Base-by-base conservation (phyloP, 2,888 invertebrate species). In the Trissonchulus latispiculum region DNA sequence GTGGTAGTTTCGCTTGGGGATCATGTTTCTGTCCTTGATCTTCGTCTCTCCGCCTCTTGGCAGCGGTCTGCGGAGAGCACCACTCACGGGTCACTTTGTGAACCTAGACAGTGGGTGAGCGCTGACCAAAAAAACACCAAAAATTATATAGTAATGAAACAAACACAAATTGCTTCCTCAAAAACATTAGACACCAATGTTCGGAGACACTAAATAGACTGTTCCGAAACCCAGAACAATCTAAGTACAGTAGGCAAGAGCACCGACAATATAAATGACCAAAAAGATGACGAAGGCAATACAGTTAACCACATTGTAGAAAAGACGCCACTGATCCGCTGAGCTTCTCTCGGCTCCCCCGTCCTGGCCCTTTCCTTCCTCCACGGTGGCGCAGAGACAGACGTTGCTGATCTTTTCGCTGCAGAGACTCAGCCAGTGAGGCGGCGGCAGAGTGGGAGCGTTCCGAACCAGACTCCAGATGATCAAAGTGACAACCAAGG, bases 231-330 rank as follows among this genome's bases (percentile, higher is more conserved):
- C n/a, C n/a, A n/a, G n/a, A n/a, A n/a, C n/a, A n/a, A n/a, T n/a
- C n/a, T n/a, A 48, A 23, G 48, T 48, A 23, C 69, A 68, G 36
- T 68, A 68, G 28, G 36, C 28, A n/a, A 68, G 36, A 8, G 36
- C 28, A 36, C 69, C 69, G 35, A 68, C 35, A 33, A 68, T 36
- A 36, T 68, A 68, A 15, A 68, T 36, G 36, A 3, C n/a, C 36
- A 68, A 15, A 68, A 68, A 68, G 15, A 68, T 68, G n/a, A n/a
- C 33, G 36, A 68, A 68, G n/a, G 69, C 3, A 31, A 68, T 33
- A 33, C 69, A 68, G n/a, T 68, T 68, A 15, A 33, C 28, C n/a
- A 68, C 69, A 68, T 33, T 23, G 33, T 36, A 68, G 15, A 68
- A 31, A 8, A n/a, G 33, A 2, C 2, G 28, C 69, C 69, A 68